These are phyloP conservation scores for Mesitornis unicolor DNA, from an alignment of 2,113 vertebrate genomes.

Conservation along the genomic window DNA sequence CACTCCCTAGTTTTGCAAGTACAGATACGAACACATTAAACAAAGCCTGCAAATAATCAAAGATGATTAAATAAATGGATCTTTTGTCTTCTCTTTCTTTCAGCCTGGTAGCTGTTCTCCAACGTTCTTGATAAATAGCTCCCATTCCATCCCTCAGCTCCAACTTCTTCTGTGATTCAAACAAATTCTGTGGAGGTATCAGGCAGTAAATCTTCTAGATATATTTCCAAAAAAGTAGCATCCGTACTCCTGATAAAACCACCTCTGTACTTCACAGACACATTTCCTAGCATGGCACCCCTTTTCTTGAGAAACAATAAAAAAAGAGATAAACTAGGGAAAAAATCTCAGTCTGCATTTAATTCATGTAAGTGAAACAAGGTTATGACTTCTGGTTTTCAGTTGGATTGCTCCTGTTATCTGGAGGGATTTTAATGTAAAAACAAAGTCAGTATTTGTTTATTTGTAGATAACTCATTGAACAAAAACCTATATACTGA, in stretches of 20 bases:
- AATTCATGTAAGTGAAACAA: neutral
- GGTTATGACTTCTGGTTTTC: neutral
- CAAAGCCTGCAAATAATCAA: neutral
- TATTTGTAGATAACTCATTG: neutral
- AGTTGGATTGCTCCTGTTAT: neutral
- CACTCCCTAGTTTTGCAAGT: neutral
- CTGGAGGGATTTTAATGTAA: neutral
- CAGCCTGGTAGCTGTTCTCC: neutral
- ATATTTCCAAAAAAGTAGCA: neutral
- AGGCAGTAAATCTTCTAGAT: neutral
- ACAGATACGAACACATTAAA: neutral
- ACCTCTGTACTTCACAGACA: neutral
- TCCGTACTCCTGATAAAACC: neutral
- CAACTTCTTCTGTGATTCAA: conserved; percentile 2
- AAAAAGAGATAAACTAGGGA: neutral
- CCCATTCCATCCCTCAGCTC: neutral
- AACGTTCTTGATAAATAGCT: conserved; percentile 3
- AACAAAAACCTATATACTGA: neutral
- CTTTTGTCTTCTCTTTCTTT: conserved; percentile 1
- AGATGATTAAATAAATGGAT: conserved; percentile 18
- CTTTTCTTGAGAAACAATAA: neutral
- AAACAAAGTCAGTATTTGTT: neutral
- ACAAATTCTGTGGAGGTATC: neutral
- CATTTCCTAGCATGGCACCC: neutral
- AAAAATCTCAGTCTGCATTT: neutral